phyloP scores from a whole-genome alignment of 2,888 invertebrate species.

The Drosophila anceps region DNA sequence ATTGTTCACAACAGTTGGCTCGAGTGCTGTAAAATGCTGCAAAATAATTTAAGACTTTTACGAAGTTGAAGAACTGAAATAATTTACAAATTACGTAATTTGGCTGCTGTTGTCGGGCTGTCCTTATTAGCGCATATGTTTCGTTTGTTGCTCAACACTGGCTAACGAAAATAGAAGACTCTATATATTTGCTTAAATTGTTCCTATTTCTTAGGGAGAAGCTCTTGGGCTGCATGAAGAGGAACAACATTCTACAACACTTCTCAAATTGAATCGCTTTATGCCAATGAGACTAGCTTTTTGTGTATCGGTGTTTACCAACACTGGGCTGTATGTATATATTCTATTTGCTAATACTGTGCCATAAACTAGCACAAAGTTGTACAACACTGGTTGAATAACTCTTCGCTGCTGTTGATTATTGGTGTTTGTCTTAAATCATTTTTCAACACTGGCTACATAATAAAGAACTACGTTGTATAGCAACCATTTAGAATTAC shows the following conservation, averaged over 20 bases:
- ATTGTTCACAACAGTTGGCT: neutral
- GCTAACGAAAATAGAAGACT: no score
- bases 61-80: neutral
- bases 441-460: neutral
- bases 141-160: neutral
- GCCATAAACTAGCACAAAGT: neutral
- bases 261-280: neutral
- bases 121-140: neutral
- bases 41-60: conserved; percentile 1
- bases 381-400: neutral
- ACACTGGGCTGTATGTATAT: neutral
- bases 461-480: neutral
- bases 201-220: neutral
- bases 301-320: neutral
- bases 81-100: conserved; percentile 1
- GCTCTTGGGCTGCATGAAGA: neutral
- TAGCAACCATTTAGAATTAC: neutral
- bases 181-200: no score
- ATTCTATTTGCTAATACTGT: neutral
- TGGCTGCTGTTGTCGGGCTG: no score
- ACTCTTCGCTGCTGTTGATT: neutral
- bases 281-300: no score
- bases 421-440: no score
- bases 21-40: neutral
- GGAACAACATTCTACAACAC: neutral